Conservation (phyloP, 2,888 invertebrate genomes). For the Cremastobaeus sp. region DNA sequence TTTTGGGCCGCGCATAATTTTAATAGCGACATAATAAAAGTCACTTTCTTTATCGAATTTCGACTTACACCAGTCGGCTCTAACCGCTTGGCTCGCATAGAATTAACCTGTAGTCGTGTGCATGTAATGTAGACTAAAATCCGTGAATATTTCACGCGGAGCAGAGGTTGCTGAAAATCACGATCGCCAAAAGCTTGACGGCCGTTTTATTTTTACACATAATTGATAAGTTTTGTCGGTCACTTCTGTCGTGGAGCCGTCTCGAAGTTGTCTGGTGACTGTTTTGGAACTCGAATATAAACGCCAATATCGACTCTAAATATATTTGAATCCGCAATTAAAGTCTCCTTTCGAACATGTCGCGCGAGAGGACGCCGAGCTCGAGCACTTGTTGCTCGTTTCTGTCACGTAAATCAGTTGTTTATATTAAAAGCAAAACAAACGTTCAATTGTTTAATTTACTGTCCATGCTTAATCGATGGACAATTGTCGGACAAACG, state of each 20-base stretch:
- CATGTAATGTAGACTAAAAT: constrained; percentile 21
- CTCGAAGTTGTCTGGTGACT: no score
- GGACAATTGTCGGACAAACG: no score
- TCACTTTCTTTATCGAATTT: constrained; percentile 38
- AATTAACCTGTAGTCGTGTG: constrained; percentile 18
- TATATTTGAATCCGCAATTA: no score
- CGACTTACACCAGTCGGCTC: background rate
- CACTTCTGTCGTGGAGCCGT: background rate
- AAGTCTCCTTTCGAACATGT: no score
- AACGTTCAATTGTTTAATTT: no score
- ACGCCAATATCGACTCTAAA: no score
- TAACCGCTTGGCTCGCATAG: constrained; percentile 6
- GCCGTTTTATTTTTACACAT: constrained; percentile 1
- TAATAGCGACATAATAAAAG: constrained; percentile 37
- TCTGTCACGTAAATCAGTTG: constrained; percentile 68
- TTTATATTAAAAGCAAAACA: constrained; percentile 75
- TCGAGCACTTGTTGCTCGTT: constrained; percentile 72
- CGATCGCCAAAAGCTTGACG: background rate
- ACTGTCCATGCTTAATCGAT: no score
- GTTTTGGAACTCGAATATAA: no score
- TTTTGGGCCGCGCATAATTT: constrained; percentile 31
- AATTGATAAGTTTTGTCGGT: background rate
- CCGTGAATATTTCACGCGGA: background rate
- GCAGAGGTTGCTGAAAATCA: background rate
- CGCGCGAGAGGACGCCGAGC: no score